phyloP scores from a whole-genome alignment of 2,797 vertebrate species.

The Microhierax caerulescens region DNA sequence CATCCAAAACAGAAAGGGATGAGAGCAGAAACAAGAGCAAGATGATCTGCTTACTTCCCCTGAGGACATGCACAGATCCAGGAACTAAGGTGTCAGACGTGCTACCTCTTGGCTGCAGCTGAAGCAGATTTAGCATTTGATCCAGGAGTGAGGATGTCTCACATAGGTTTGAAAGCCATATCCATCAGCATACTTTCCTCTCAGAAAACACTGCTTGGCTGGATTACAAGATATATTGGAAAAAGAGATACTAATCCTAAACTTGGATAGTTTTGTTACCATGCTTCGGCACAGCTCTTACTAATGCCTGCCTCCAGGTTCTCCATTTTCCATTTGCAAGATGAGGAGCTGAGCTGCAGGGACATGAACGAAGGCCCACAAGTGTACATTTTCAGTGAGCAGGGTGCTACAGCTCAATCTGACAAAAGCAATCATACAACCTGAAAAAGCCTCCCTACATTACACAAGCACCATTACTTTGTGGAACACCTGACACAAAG shows the following conservation, averaged over 20 bases:
- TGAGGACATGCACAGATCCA: not conserved
- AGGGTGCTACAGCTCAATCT: not conserved
- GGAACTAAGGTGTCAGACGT: not conserved
- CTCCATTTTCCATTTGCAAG: not conserved
- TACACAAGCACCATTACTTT: not conserved
- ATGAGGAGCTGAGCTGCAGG: not conserved
- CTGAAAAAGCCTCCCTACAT: not conserved
- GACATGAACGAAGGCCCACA: not conserved
- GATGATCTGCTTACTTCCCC: not conserved
- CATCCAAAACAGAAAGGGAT: not conserved
- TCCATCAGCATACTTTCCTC: too few relatives aligned
- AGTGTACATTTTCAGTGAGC: not conserved
- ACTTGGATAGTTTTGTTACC: not conserved
- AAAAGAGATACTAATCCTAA: not conserved
- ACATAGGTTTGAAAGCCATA: not conserved
- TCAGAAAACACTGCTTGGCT: not conserved
- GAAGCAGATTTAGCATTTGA: not conserved
- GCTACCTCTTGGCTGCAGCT: accelerated
- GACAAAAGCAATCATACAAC: not conserved
- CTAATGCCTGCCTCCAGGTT: not conserved
- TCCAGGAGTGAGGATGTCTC: not conserved
- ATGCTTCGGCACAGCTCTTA: not conserved
- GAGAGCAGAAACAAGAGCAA: not conserved
- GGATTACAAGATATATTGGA: not conserved
- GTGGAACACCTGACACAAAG: not conserved